A percentile compares a stretch with the other conserved stretches of the same genome.
phyloP scores from a whole-genome alignment of 2,797 vertebrate species.

The Alouatta caraya region DNA sequence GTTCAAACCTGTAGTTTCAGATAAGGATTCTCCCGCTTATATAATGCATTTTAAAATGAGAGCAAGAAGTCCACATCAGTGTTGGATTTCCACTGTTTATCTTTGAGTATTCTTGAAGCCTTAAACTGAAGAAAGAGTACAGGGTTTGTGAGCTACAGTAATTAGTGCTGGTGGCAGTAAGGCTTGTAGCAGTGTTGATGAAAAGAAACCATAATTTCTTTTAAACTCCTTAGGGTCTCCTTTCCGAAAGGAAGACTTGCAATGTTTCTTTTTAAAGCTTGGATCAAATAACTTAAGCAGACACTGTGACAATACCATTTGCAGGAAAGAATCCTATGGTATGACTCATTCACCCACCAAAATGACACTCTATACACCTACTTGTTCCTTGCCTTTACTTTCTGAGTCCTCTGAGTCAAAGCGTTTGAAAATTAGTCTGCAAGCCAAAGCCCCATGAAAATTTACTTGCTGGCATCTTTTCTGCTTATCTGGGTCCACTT shows the following conservation, averaged over 20 bases:
- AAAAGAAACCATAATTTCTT: constrained; percentile 56
- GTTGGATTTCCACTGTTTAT: constrained; percentile 50
- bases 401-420: constrained; percentile 53
- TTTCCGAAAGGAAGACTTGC: constrained; percentile 48
- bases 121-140: constrained; percentile 46
- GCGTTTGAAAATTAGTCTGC: constrained; percentile 45
- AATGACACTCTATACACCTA: constrained; percentile 63
- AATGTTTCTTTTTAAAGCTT: constrained; percentile 64
- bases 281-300: constrained; percentile 68
- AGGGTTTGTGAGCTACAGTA: constrained; percentile 15
- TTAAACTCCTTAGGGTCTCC: constrained; percentile 57
- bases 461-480: background rate
- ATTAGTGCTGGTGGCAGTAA: constrained; percentile 52
- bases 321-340: constrained; percentile 35
- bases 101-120: constrained; percentile 8
- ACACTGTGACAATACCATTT: constrained; percentile 45
- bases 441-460: background rate
- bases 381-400: constrained; percentile 64
- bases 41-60: constrained; percentile 51
- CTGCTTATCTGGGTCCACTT: constrained; percentile 17
- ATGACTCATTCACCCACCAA: constrained; percentile 56
- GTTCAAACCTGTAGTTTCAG: constrained; percentile 70
- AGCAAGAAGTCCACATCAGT: background rate
- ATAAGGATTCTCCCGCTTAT: constrained; percentile 68
- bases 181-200: constrained; percentile 42